These are phyloP conservation scores for Cartodere bifasciata DNA, from an alignment of 2,888 invertebrate species.

Conservation along the genomic window DNA sequence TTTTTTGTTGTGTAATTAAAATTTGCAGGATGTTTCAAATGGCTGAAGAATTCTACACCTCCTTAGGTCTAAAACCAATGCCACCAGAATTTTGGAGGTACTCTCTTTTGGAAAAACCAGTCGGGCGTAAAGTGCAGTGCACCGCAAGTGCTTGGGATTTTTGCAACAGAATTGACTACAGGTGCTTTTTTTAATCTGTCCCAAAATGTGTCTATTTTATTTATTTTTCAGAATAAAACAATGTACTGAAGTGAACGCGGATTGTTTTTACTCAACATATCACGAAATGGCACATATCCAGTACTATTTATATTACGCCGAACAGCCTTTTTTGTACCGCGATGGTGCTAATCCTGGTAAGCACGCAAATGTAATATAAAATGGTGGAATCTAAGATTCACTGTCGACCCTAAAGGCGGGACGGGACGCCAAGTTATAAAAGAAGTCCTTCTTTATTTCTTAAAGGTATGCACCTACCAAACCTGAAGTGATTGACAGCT, in stretches of 20 bases:
- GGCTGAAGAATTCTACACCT: constrained; percentile 73
- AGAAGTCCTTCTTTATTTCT: too few species aligned
- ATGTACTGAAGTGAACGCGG: constrained; percentile 67
- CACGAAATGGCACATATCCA: constrained; percentile 77
- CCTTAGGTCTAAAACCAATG: constrained; percentile 66
- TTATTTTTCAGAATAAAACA: constrained; percentile 57
- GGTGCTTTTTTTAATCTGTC: constrained; percentile 41
- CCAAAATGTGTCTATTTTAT: constrained; percentile 43
- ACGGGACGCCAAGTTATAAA: too few species aligned
- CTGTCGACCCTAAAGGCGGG: too few species aligned
- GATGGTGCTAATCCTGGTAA: constrained; percentile 73
- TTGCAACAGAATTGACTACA: constrained; percentile 69
- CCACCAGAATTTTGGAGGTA: constrained; percentile 76
- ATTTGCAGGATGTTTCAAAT: constrained; percentile 61
- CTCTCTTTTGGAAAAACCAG: constrained; percentile 65
- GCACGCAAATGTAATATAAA: too few species aligned
- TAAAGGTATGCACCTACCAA: too few species aligned
- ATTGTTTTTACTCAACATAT: constrained; percentile 63
- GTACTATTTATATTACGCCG: constrained; percentile 66
- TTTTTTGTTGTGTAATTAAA: constrained; percentile 10
- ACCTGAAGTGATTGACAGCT: too few species aligned
- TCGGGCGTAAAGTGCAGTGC: constrained; percentile 57
- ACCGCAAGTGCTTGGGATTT: constrained; percentile 79
- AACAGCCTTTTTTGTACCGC: constrained; percentile 62
- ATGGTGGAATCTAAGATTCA: too few species aligned